Evolutionary conservation across 2,797 vertebrate genomes (phyloP).

Genomic region (Gymnodraco acuticeps): DNA sequence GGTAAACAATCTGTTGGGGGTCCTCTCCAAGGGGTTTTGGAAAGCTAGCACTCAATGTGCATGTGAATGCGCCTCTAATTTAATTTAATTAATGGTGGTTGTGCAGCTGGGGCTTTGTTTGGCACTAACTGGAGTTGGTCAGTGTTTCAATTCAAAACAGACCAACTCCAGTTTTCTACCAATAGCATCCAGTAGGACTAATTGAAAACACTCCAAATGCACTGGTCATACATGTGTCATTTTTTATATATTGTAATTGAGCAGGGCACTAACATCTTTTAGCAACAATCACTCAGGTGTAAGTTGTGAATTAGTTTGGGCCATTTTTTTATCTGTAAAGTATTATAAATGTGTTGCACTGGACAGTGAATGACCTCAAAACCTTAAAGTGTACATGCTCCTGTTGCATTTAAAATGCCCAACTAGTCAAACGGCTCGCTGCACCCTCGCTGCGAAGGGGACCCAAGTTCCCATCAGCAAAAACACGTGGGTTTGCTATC

Average conservation of each 20-base stretch:
- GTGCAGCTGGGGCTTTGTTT: not conserved
- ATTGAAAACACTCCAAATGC: too few species aligned
- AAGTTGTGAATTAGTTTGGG: not conserved
- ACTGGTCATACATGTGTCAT: not conserved
- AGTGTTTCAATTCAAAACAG: not conserved
- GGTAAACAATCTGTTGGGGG: constrained; percentile 4
- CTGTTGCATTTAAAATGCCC: not conserved
- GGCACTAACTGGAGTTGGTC: not conserved
- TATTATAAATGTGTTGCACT: not conserved
- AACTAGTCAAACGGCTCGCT: too few species aligned
- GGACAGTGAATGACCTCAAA: not conserved
- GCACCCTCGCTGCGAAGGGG: too few species aligned
- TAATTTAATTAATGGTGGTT: not conserved
- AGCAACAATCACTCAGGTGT: not conserved
- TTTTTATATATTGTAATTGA: not conserved
- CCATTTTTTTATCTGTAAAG: not conserved
- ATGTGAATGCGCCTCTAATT: not conserved
- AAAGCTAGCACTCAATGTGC: constrained; percentile 3
- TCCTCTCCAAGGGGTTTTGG: not conserved
- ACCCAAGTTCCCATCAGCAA: too few species aligned
- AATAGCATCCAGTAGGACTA: not conserved
- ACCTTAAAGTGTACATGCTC: not conserved
- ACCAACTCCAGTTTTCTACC: not conserved
- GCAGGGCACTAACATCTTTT: not conserved
- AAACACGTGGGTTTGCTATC: too few species aligned